Evolutionary conservation across 2,888 invertebrate genomes (phyloP).

Genomic region (Aporophyla lueneburgensis): DNA sequence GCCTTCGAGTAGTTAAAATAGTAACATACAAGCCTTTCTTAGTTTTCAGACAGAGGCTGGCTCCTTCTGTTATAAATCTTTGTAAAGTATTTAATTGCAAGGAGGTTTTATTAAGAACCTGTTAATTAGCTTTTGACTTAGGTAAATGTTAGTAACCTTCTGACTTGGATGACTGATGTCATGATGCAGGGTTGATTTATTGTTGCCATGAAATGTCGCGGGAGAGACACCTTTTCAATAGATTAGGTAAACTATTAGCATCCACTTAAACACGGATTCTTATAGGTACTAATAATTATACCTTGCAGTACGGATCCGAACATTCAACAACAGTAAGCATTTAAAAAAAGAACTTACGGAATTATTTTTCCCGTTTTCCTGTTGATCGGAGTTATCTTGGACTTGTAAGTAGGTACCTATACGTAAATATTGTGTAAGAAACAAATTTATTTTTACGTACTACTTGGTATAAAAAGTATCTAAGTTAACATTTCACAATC

Average conservation of each 20-base stretch:
- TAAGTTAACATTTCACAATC: no score
- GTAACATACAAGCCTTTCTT: slow-evolving; percentile 10
- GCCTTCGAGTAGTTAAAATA: neutral
- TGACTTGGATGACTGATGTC: slow-evolving; percentile 4
- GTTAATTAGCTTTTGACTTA: slow-evolving; percentile 12
- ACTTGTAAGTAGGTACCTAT: neutral
- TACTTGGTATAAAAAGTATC: no score
- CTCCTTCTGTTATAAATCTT: slow-evolving; percentile 22
- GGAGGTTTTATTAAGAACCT: slow-evolving; percentile 8
- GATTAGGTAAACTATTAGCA: slow-evolving; percentile 15
- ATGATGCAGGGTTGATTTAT: slow-evolving; percentile 1
- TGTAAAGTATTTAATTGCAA: slow-evolving; percentile 15
- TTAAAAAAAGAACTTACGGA: slow-evolving; percentile 9
- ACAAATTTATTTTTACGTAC: no score
- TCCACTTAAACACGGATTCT: neutral
- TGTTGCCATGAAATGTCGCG: neutral
- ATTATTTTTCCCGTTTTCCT: slow-evolving; percentile 10
- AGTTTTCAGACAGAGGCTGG: neutral
- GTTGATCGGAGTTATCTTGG: neutral
- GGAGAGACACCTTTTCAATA: neutral
- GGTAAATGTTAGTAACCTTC: slow-evolving; percentile 12
- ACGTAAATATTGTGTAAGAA: no score
- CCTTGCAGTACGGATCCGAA: no score
- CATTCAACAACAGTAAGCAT: neutral
- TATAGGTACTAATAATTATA: neutral